Evolutionary conservation across 2,888 invertebrate genomes (phyloP), one percentile per base, ranked within the genome.

Genomic region (Epinotia brunnichana): DNA sequence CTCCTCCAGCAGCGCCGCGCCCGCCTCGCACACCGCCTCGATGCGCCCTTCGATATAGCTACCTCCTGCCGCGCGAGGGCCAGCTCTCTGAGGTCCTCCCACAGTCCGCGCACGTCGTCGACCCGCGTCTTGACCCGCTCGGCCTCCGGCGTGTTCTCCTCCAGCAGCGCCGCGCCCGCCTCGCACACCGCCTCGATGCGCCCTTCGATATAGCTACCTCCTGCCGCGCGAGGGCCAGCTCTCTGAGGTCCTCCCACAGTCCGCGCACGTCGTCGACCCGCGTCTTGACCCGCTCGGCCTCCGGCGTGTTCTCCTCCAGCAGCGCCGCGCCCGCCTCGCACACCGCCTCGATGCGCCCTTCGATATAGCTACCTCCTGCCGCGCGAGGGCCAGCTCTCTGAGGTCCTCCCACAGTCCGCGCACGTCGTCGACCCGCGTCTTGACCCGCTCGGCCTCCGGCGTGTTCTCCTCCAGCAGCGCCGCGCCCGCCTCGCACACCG

Each of bases 21-120:
- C 98, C 0, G 94, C 94, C 75, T 95, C 95, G 68, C 97, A 94
- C 5, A 96, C 96, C 0, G 95, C 95, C 41, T 96, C 96, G 3
- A 99, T 96, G 67, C 98, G 95, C n/a, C n/a, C n/a, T n/a, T n/a
- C n/a, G n/a, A n/a, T n/a, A n/a, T n/a, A n/a, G n/a, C n/a, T 24
- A 24, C 94, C 88, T 99, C 99, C 84, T 98, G 97, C 69, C 99
- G 93, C 0, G 98, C 98, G 78, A 96, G 94, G 0, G 98, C 97
- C 61, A 98, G 91, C 82, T 99, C 99, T 84, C 97, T 97, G 5
- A 99, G 94, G 84, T 99, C 98, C 71, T 97, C 97, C 99, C 99
- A 99, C 70, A 97, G 94, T 56, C 96, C 96, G 75, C 95, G 95
- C 10, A 98, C 96, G 81, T 98, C 98, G 68, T 96, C 96, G 0